Evolutionary conservation across 1,140 invertebrate species (phyloP), one percentile per base, ranked within the genome.

Genomic region (Pteromalus puparum): DNA sequence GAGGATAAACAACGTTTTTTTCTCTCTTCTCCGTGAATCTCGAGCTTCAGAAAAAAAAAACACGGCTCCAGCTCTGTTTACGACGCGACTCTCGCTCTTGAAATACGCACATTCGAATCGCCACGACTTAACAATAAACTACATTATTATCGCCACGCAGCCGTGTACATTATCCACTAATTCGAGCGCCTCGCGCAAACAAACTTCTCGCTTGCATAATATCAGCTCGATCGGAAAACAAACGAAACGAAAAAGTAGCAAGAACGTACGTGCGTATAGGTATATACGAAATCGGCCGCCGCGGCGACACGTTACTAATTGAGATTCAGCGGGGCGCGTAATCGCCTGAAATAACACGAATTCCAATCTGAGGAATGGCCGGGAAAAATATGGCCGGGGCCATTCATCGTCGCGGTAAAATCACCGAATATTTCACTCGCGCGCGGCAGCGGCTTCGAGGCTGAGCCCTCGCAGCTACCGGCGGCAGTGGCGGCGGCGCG

Each of bases 311-410:
- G 86, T 86, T 90, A 88, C 91, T 92, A 92, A 92, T 92, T 92
- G 90, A 91, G 90, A 92, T 91, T 91, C 90, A 91, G 88, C 90
- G 91, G 88, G 86, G 88, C 88, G 87, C 89, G 89, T 91, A 91
- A 92, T 91, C 90, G 89, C 82, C 85, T 88, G 90, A 89, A 92
- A 91, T 92, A 92, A 91, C 90, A 91, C 87, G 90, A 89, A 93
- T 93, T 92, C 90, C 91, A 90, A 92, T 92, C 89, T 87, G 86
- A 88, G 90, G 87, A 90, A 88, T 88, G 87, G 86, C 70, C 80
- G 85, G 88, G 85, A 87, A 87, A 92, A 90, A 92, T 91, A 91
- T 91, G 90, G 88, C 76, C 72, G 84, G 84, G 86, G 89, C 91
- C 88, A 92, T 92, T 91, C 88, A 90, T 92, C 88, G 86, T 88